Evolutionary conservation across 2,888 invertebrate species (phyloP), one percentile per base, ranked within the genome.

Genomic region (Ametastegia equiseti): DNA sequence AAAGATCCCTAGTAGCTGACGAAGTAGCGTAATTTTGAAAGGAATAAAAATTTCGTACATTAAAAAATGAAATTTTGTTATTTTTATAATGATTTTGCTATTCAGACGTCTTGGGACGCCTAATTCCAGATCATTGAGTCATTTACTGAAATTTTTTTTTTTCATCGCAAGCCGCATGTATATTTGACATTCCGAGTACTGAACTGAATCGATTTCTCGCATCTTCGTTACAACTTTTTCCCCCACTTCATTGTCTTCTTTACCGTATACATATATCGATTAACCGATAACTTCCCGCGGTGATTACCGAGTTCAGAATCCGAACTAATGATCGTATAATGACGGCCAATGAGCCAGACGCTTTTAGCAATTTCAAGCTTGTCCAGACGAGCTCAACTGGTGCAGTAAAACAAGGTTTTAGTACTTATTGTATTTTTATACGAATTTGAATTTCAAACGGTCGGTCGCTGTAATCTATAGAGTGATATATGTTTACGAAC

Each of bases 21-120:
- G 30, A 23, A 27, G 30, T 15, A 60, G 15, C 60, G 39, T 71
- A 4, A 54, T 75, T 75, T 19, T 13, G 75, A 75, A 75, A 36
- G n/a, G 11, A 15, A 36, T 36, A 1, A 36, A 2, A 36, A 33
- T 19, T 30, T 19, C 4, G n/a, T 75, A 19, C 3, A 50, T 9
- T 23, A 19, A 42, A 71, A 45, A 2, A 13, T 15, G 5, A 45
- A 13, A 39, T 54, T 54, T 63, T 63, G n/a, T n/a, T 65, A 63
- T 54, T n/a, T 75, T 19, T 54, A 36, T 45, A 47, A n/a, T 42
- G 9, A 71, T 71, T 71, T 45, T 30, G 23, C 33, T 54, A 36
- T 75, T 36, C 50, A 75, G 75, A 75, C 75, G 75, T 13, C 19
- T 75, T 50, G 50, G 33, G 75, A 75, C 75, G 75, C 27, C 75